Base-by-base conservation (phyloP, 2,888 invertebrate genomes). In the Epicampocera succincta region DNA sequence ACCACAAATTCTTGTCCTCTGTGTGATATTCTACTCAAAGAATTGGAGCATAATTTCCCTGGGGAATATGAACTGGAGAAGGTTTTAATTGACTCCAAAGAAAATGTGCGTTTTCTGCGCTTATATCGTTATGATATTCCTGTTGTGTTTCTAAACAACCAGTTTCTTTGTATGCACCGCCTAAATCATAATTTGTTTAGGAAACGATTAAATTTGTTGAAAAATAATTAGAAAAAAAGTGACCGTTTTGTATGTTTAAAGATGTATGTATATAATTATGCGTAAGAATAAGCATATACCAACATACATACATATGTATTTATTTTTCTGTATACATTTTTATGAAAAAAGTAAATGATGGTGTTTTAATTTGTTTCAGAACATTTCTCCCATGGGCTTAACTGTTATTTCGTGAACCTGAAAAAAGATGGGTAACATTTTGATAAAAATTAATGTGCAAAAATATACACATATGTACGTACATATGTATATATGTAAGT, bases 41-140 rank as follows among this genome's bases (percentile, higher is more conserved):
- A 95, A 86, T 90, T 96, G 85, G 91, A 92, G 84, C 91, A 92
- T 0, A 90, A 91, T 84, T 94, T 94, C 86, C 90, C 91, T 85
- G 91, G 93, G 75, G 93, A 93, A 87, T 93, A 96, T 87, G 88
- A 92, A 42, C 92, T 97, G 83, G 91, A 95, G 88, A 94, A 94
- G 90, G 93, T 97, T 63, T 94, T 96, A 90, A 97, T 98, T 61
- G 94, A 94, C 15, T 92, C 92, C 13, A 93, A 93, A 87, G 94
- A 94, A 86, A 96, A 97, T 90, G 88, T 95, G 42, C 92, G 93
- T 68, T 96, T 94, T 93, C 91, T 94, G 77, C 92, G 94, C 79
- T 91, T 96, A 56, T 98, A 96, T 88, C 93, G 94, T 84, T 93
- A 94, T 88, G 97, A 98, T 88, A 97, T 98, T 87, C 97, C 98